Evolutionary conservation across 2,113 vertebrate genomes (phyloP).

Genomic region (Cranoglanis bouderius): DNA sequence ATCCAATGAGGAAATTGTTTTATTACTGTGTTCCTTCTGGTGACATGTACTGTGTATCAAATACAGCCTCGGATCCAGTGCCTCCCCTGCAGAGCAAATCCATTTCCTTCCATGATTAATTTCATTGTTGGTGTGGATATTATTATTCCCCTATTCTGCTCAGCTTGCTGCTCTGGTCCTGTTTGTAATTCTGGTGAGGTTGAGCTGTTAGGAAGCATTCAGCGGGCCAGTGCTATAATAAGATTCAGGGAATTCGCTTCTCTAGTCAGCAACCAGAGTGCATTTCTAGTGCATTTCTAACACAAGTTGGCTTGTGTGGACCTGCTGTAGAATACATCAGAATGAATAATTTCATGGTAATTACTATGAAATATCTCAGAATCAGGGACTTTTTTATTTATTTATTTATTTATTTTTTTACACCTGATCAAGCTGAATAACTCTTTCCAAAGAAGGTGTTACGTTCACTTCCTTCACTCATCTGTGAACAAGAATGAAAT

Average conservation of each 20-base stretch:
- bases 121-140: conserved; percentile 59
- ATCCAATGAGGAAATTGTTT: conserved; percentile 46
- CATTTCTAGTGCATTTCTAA: conserved; percentile 42
- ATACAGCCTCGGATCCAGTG: conserved; percentile 40
- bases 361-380: conserved; percentile 28
- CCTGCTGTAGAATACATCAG: conserved; percentile 30
- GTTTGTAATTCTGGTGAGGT: conserved; percentile 59
- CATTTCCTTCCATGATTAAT: conserved; percentile 61
- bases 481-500: conserved; percentile 13
- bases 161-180: conserved; percentile 34
- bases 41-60: conserved; percentile 60
- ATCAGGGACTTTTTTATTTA: not conserved
- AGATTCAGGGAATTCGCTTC: conserved; percentile 36
- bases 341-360: conserved; percentile 42
- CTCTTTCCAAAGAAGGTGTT: conserved; percentile 23
- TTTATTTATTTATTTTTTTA: too few species aligned
- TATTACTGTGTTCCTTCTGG: conserved; percentile 42
- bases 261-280: conserved; percentile 33
- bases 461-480: conserved; percentile 24
- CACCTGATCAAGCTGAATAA: conserved; percentile 1
- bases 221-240: conserved; percentile 43
- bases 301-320: conserved; percentile 47
- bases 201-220: conserved; percentile 45
- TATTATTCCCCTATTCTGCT: conserved; percentile 55
- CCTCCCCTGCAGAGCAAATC: conserved; percentile 54